Evolutionary conservation across 1,140 invertebrate species (phyloP).

Genomic region (Drosophila erecta): DNA sequence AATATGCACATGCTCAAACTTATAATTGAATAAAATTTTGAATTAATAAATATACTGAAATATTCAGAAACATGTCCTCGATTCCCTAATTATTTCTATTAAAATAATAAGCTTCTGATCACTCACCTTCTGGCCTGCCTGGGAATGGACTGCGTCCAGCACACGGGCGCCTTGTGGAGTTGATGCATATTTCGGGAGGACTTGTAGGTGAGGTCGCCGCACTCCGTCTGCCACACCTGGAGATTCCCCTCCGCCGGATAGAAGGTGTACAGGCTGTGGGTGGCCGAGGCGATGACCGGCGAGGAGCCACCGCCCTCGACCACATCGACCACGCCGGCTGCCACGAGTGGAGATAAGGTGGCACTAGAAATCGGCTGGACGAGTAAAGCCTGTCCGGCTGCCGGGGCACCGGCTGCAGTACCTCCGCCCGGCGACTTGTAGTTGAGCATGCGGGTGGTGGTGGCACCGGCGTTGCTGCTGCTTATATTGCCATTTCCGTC

Average conservation of each 20-base stretch:
- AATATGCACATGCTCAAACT: too few relatives aligned
- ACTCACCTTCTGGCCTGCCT: slow-evolving; percentile 84
- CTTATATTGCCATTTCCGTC: slow-evolving; percentile 72
- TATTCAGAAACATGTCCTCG: neutral
- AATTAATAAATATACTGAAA: too few relatives aligned
- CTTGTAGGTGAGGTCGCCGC: slow-evolving; percentile 81
- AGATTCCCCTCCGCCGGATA: slow-evolving; percentile 84
- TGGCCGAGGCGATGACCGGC: slow-evolving; percentile 80
- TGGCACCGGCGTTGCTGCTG: slow-evolving; percentile 25
- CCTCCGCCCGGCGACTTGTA: slow-evolving; percentile 58
- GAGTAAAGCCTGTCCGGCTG: slow-evolving; percentile 66
- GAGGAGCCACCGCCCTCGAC: slow-evolving; percentile 59
- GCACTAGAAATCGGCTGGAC: slow-evolving; percentile 82
- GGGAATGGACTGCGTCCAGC: slow-evolving; percentile 84
- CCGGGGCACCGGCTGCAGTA: slow-evolving; percentile 33
- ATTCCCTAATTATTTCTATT: neutral
- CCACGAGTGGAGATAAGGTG: slow-evolving; percentile 63
- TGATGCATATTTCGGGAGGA: slow-evolving; percentile 83
- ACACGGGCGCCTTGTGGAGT: slow-evolving; percentile 81
- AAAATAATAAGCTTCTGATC: neutral
- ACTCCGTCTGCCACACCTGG: slow-evolving; percentile 82
- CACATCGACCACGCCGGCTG: slow-evolving; percentile 62
- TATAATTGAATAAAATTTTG: too few relatives aligned
- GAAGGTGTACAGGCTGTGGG: slow-evolving; percentile 83
- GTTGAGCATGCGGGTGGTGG: slow-evolving; percentile 71